Base-by-base conservation (phyloP, 1,140 invertebrate species). In the Paralvinella palmiformis region DNA sequence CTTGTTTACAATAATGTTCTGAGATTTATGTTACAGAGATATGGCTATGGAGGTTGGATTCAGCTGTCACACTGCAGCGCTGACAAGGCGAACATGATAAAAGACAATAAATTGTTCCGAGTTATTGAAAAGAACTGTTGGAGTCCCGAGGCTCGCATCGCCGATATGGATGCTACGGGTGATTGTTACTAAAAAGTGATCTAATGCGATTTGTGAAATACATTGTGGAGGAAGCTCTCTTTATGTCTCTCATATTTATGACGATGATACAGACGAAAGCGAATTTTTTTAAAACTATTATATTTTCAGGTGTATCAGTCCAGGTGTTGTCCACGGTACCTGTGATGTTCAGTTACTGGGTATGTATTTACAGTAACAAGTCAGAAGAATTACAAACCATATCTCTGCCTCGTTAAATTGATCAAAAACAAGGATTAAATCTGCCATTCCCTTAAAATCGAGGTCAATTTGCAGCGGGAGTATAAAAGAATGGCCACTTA, bases 321-420 rank as follows among this genome's bases (percentile, higher is more conserved):
- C 86, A 87, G 72, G 84, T 82, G 4, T 73, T 87, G 37, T 87
- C 85, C n/a, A 87, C 85, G 1, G 85, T 87, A 3, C 85, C 86
- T 15, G 85, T 87, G 15, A 86, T 87, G 85, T 87, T 87, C 71
- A 84, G 77, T 66, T 87, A 86, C 72, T 86, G 85, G 85, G 84
- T 85, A 73, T 72, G 73, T 72, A n/a, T n/a, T n/a, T n/a, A n/a
- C n/a, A n/a, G n/a, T n/a, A n/a, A n/a, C n/a, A n/a, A n/a, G n/a
- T n/a, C n/a, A n/a, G n/a, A n/a, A n/a, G n/a, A n/a, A n/a, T n/a
- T n/a, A n/a, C n/a, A n/a, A n/a, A n/a, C n/a, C n/a, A n/a, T n/a
- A n/a, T n/a, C n/a, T n/a, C n/a, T n/a, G n/a, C n/a, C n/a, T n/a
- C n/a, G n/a, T n/a, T n/a, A n/a, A n/a, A n/a, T n/a, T n/a, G n/a